Base-by-base conservation (phyloP, 2,888 invertebrate species). In the Pheosia gnoma region DNA sequence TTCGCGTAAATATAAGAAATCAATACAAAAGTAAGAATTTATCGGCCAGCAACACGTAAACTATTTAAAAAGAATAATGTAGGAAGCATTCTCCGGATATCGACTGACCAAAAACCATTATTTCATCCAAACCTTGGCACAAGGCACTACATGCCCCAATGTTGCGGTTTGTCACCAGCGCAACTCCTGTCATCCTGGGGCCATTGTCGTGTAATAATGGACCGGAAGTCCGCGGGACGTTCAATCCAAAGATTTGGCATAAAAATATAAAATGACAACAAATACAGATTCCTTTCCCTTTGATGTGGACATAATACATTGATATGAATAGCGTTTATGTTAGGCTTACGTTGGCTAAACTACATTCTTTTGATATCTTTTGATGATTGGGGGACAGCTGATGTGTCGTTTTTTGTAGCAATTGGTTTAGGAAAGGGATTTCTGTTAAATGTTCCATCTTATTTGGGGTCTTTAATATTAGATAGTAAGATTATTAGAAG, bases 191-290 rank as follows among this genome's bases (percentile, higher is more conserved):
- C 75, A 66, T 68, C 69, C 74, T 73, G 73, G 64, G 68, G 54
- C 74, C 63, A 79, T 83, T 86, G 85, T 85, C 61, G 56, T 59
- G 56, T 59, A 55, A 87, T 83, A 87, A 88, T 82, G 68, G 71
- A 73, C 89, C 90, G 90, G 90, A 91, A 86, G 89, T 89, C 83
- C 81, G 67, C 73, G 79, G 79, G 79, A 82, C 80, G 25, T 25
- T 25, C 25, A 2, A 82, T 82, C 80, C 74, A 67, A 74, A 77
- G 81, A 77, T 80, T 81, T 79, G 78, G 78, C 82, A 82, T 83
- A 83, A 86, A 83, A 83, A 84, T 79, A 89, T 83, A 88, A 57
- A 86, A 89, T 84, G 89, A 87, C 87, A 90, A 87, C 86, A 90
- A 91, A 91, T 88, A 89, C 78, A 80, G 79, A 82, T 85, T 88